Percentiles rank a stretch among this genome's conserved stretches.
Evolutionary conservation across 2,888 invertebrate species (phyloP).

Genomic region (Tiliacea aurago): DNA sequence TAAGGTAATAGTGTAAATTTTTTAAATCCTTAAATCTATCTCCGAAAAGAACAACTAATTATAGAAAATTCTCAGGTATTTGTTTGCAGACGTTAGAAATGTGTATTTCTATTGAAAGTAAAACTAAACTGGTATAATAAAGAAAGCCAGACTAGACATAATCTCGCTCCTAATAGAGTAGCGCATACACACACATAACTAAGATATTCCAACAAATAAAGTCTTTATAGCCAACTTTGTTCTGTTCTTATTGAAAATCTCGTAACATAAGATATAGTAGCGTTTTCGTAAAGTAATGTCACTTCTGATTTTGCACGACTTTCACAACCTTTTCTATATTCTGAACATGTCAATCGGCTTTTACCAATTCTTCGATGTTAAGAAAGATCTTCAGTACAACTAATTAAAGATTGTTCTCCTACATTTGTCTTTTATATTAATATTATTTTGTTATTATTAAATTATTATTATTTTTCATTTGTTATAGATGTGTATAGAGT

Average conservation of each 20-base stretch:
- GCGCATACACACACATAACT: slow-evolving; percentile 17
- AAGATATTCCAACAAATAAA: neutral
- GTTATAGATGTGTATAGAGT: too few species aligned
- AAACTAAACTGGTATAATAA: slow-evolving; percentile 31
- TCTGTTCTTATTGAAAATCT: slow-evolving; percentile 18
- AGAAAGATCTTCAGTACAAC: too few species aligned
- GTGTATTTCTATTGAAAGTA: slow-evolving; percentile 41
- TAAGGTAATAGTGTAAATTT: too few species aligned
- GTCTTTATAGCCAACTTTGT: neutral
- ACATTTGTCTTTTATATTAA: too few species aligned
- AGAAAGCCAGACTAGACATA: slow-evolving; percentile 47
- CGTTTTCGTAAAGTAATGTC: slow-evolving; percentile 30
- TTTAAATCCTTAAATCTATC: neutral
- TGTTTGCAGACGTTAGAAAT: neutral
- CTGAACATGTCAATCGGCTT: slow-evolving; percentile 23
- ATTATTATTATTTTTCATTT: too few species aligned
- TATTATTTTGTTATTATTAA: too few species aligned
- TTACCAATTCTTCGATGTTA: slow-evolving; percentile 24
- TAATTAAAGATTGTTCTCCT: too few species aligned
- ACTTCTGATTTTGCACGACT: slow-evolving; percentile 24
- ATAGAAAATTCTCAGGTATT: neutral
- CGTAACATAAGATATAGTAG: neutral
- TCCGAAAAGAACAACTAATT: too few species aligned
- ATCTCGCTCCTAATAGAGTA: slow-evolving; percentile 37
- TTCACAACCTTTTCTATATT: slow-evolving; percentile 33